Base-by-base conservation (phyloP, 1,140 invertebrate genomes). In the Parapsyche elsis region DNA sequence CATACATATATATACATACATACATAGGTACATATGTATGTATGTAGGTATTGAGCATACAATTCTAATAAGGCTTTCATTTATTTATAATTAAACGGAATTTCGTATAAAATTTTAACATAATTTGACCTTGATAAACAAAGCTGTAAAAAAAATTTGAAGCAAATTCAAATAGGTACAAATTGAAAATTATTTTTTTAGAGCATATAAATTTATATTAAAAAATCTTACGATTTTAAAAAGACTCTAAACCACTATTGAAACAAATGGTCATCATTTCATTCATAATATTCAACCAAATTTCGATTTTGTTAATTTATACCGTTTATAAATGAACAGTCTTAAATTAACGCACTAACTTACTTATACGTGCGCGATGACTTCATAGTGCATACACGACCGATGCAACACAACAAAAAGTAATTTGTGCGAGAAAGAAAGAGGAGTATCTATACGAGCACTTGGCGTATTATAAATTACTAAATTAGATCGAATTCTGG, bases 251-350 rank as follows among this genome's bases (percentile, higher is more conserved):
- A n/a, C n/a, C n/a, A n/a, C n/a, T n/a, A n/a, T n/a, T n/a, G n/a
- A n/a, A n/a, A n/a, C n/a, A n/a, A n/a, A n/a, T n/a, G n/a, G n/a
- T n/a, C n/a, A n/a, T n/a, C n/a, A n/a, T n/a, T n/a, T n/a, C n/a
- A n/a, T n/a, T n/a, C n/a, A n/a, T n/a, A n/a, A n/a, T n/a, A n/a
- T n/a, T n/a, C n/a, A n/a, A n/a, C n/a, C n/a, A n/a, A n/a, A n/a
- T n/a, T n/a, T n/a, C n/a, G n/a, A n/a, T n/a, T n/a, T n/a, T 64
- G 59, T 64, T 16, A 64, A 64, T 64, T 64, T 64, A 64, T 64
- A 23, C 16, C 59, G 59, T 64, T 23, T 64, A n/a, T n/a, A n/a
- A n/a, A n/a, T n/a, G n/a, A n/a, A n/a, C n/a, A n/a, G n/a, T n/a
- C n/a, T 64, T 64, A 64, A 64, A 64, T 64, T 64, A 64, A 46